Base-by-base conservation (phyloP, 1,140 invertebrate species). In the Anoplolepis gracilipes region DNA sequence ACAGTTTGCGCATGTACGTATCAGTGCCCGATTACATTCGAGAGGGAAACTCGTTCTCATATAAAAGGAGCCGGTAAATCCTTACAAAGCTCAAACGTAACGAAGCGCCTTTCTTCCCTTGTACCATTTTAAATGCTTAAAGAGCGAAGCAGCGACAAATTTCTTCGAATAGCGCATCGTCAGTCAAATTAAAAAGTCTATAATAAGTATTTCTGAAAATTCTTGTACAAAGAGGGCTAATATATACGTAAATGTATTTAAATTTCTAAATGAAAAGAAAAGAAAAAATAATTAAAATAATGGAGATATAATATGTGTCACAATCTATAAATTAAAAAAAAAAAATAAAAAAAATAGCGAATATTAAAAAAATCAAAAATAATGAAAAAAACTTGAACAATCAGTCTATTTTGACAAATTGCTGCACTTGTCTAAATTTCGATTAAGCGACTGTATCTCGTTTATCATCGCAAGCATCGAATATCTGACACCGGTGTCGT, bases 401-500 rank as follows among this genome's bases (percentile, higher is more conserved):
- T 39, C 30, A 36, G 67, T 13, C 33, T 72, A 42, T 36, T 57
- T 46, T 8, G 25, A 36, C 8, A 13, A 46, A 42, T 19, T 49
- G 59, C 57, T 19, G 65, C 57, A 11, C 36, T 39, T 28, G 78
- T 82, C 53, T 72, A 82, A 82, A 73, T 59, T 73, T 82, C 78
- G 59, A 82, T 82, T 73, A 73, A 82, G 78, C 67, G 55, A 42
- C 53, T 39, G 73, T 67, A 73, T 85, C 76, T 55, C 65, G 57
- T 33, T 46, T 30, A 49, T 70, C 67, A 39, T 77, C 73, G 72
- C 39, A 28, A 33, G 67, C 39, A 25, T 55, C 78, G 28, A 73
- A 82, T 82, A 82, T 57, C 78, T 33, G 67, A 72, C 67, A 72
- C 78, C 67, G 53, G 78, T 73, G 65, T 73, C 78, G 78, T 46